Evolutionary conservation across 1,140 invertebrate genomes (phyloP).

Genomic region (Drosophila nebulosa): DNA sequence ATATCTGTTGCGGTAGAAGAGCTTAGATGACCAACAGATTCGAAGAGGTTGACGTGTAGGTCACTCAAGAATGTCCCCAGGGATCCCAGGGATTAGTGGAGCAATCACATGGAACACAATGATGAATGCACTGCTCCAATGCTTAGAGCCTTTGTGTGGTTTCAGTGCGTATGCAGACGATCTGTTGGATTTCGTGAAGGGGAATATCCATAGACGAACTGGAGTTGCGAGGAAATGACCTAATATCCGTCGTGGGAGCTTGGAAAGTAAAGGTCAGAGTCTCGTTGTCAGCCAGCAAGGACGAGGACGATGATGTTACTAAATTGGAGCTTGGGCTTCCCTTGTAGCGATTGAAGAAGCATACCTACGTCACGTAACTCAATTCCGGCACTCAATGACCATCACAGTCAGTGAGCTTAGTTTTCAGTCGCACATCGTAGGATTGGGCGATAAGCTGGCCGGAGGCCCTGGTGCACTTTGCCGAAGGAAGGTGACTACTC

Average conservation of each 20-base stretch:
- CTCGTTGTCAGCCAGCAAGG: slow-evolving; percentile 12
- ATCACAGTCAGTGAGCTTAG: too few relatives aligned
- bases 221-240: not conserved
- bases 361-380: not conserved
- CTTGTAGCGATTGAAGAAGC: slow-evolving; percentile 9
- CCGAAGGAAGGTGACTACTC: too few relatives aligned
- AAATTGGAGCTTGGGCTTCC: not conserved
- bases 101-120: not conserved
- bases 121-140: not conserved
- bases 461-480: too few relatives aligned
- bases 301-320: slow-evolving; percentile 6
- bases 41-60: not conserved
- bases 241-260: slow-evolving; percentile 7
- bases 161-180: slow-evolving; percentile 7
- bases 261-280: slow-evolving; percentile 2
- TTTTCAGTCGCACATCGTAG: too few relatives aligned
- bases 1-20: too few relatives aligned
- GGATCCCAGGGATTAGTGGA: not conserved
- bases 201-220: not conserved
- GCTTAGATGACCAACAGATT: too few relatives aligned
- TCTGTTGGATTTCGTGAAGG: slow-evolving; percentile 9
- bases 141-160: not conserved
- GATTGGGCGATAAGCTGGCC: too few relatives aligned
- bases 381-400: slow-evolving; percentile 10
- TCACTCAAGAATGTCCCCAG: not conserved